Base-by-base conservation (phyloP, 2,888 invertebrate genomes). In the Lasioglossum zephyrum region DNA sequence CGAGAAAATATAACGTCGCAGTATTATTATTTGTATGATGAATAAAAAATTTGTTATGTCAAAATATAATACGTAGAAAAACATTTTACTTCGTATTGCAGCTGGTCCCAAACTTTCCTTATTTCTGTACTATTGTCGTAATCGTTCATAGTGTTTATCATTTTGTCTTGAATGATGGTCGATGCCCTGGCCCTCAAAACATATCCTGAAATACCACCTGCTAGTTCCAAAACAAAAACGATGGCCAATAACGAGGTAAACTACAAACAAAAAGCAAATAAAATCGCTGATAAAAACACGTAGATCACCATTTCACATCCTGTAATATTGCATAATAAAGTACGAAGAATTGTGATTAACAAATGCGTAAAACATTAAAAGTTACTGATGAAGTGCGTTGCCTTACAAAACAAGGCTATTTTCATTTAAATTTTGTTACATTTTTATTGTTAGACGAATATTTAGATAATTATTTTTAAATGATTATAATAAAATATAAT, bases 151-250 rank as follows among this genome's bases (percentile, higher is more conserved):
- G 96, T 96, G 0, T 91, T 84, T 0, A 88, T 86, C 90, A 98
- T 96, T 84, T 96, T 96, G 0, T 93, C 90, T 49, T 96, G 92
- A 2, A 97, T 95, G 49, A 97, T 91, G 0, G 94, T 93, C 8
- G 95, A 92, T 0, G 97, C 96, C 90, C 97, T 96, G 2, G 95
- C 95, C 79, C 96, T 95, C 84, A 97, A 94, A 3, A 96, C 96
- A 91, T 97, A 97, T 2, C 97, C 97, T 63, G 97, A 97, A 84
- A 98, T 97, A 92, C 98, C 98, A 9, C 96, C 98, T 0, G 97
- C 96, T 89, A 98, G 95, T 95, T 98, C 98, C 95, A 98, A 95
- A 79, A 98, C 95, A 93, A 98, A 97, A 90, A 98, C 96, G 70
- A 97, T 89, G 39, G 96, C 95, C 96, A 98, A 96, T 79, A 97